phyloP scores from a whole-genome alignment of 2,888 invertebrate genomes.

The Cerastoderma edule region DNA sequence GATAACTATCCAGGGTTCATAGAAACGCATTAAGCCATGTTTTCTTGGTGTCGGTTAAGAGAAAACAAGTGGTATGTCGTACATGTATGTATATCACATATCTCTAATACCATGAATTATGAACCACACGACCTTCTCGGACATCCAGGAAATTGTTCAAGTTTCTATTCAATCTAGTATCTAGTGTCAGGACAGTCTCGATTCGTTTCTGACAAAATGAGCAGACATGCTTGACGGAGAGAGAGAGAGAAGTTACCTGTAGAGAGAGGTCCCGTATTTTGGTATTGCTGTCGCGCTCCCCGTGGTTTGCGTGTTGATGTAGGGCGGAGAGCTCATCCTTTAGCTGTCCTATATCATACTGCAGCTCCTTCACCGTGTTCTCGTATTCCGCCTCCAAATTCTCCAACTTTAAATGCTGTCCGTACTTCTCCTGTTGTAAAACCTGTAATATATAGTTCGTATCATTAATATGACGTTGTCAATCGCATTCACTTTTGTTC shows the following conservation, averaged over 20 bases:
- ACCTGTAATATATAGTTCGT: conserved; percentile 87
- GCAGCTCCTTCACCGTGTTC: conserved; percentile 92
- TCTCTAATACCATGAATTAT: no score
- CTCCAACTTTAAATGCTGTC: conserved; percentile 92
- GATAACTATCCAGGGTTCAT: no score
- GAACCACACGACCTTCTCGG: no score
- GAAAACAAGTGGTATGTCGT: no score
- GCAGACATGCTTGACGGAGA: no score
- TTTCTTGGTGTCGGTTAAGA: no score
- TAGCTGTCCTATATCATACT: conserved; percentile 93
- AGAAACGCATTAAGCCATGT: no score
- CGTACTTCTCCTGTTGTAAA: conserved; percentile 96
- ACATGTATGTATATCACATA: no score
- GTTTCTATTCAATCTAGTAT: no score
- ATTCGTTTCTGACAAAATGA: no score
- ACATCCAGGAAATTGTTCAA: no score
- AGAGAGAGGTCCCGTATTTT: conserved; percentile 91
- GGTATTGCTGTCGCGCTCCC: conserved; percentile 67
- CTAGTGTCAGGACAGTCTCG: no score
- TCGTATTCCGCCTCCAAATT: conserved; percentile 95
- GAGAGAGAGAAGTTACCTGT: conserved; percentile 85
- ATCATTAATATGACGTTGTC: neutral
- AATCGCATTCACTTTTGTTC: neutral
- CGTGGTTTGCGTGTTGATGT: conserved; percentile 81
- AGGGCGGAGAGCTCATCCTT: conserved; percentile 89